Evolutionary conservation across 2,113 vertebrate species (phyloP).

Genomic region (Etia nguti): DNA sequence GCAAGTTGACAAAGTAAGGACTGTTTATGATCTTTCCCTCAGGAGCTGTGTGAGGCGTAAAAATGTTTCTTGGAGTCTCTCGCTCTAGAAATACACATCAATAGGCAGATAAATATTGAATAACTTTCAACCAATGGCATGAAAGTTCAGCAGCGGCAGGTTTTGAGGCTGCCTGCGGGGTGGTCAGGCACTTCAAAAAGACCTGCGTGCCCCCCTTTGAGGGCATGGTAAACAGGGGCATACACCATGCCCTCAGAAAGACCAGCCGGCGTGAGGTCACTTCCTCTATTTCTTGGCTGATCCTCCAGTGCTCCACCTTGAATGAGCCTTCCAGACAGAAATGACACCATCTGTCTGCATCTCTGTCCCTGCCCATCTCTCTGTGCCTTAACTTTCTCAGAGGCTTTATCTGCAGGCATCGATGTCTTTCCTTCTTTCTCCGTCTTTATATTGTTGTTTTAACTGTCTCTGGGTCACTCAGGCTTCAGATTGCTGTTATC

Average conservation of each 20-base stretch:
- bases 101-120: conserved; percentile 67
- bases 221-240: conserved; percentile 53
- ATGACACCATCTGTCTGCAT: not conserved
- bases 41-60: conserved; percentile 18
- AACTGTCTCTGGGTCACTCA: conserved; percentile 47
- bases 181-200: conserved; percentile 64
- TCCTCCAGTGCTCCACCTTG: not conserved
- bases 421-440: not conserved
- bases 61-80: conserved; percentile 40
- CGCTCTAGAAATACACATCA: conserved; percentile 61
- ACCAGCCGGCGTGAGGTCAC: conserved; percentile 52
- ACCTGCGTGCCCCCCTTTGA: conserved; percentile 48
- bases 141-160: conserved; percentile 65
- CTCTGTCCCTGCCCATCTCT: conserved; percentile 1
- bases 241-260: conserved; percentile 30
- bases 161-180: conserved; percentile 62
- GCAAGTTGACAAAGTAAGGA: conserved; percentile 1
- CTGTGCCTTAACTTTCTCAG: conserved; percentile 3
- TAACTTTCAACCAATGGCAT: conserved; percentile 65
- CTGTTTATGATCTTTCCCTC: conserved; percentile 29
- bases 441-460: conserved; percentile 28
- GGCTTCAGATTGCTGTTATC: conserved; percentile 64
- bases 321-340: not conserved
- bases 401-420: conserved; percentile 40
- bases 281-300: conserved; percentile 43